Base-by-base conservation (phyloP, 2,888 invertebrate species). In the Aplocera efformata region DNA sequence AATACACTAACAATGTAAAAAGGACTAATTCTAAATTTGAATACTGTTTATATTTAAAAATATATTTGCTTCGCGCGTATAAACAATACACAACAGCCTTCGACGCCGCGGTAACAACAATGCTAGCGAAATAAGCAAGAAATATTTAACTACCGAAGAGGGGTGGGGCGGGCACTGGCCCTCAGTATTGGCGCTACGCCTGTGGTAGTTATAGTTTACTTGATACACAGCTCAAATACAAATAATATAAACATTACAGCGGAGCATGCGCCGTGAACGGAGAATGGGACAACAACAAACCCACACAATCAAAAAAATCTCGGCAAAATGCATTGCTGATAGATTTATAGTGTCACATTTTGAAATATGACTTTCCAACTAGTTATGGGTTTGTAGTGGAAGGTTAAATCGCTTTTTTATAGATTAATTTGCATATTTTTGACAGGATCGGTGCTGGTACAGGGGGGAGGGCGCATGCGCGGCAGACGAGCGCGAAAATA, bases 141-240 rank as follows among this genome's bases (percentile, higher is more conserved):
- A 89, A 89, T 89, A 89, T 89, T 89, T 89, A 89, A 89, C 88
- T 86, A 88, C 85, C 82, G 72, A 63, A 52, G 82, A 66, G 82
- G 85, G 82, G 80, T 67, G 79, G 85, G 86, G 85, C 79, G 82
- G 76, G 72, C 72, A 61, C 72, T 74, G 79, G 79, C 81, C 84
- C 84, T 79, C 85, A 85, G 88, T 84, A 85, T 86, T 86, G 86
- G 88, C 77, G 88, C 82, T 84, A 77, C 77, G 83, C 73, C 84
- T 88, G 88, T 86, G 88, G 89, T 89, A 89, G 88, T 89, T 89
- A 86, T 88, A 88, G 89, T 89, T 89, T 89, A 89, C 89, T 79
- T 83, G 89, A 89, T 89, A 89, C 88, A 89, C 88, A 88, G 85
- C 88, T 88, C 84, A 86, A 89, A 88, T 89, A 89, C 89, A 89